A percentile compares a stretch with the other conserved stretches of the same genome.
Evolutionary conservation across 2,888 invertebrate species (phyloP).

Genomic region (Dichetophora obliterata): DNA sequence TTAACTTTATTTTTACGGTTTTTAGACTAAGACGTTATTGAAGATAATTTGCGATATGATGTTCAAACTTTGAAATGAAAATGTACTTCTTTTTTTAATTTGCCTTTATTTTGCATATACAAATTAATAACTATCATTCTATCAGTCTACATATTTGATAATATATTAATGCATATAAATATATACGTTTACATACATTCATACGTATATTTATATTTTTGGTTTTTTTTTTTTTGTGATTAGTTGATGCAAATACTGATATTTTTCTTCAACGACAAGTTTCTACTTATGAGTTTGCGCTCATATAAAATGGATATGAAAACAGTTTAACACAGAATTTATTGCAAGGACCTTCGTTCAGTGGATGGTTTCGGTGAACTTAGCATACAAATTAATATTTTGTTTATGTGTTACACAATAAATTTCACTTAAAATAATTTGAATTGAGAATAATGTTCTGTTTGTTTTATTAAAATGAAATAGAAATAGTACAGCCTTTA

Average conservation of each 20-base stretch:
- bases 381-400: no score
- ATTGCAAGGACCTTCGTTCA: no score
- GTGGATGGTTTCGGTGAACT: no score
- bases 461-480: no score
- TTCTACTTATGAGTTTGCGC: background rate
- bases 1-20: no score
- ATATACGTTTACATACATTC: background rate
- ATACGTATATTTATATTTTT: background rate
- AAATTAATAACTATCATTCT: conserved; percentile 58
- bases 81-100: conserved; percentile 9
- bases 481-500: no score
- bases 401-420: no score
- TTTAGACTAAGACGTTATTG: no score
- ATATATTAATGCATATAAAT: conserved; percentile 32
- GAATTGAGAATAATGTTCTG: no score
- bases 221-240: background rate
- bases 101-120: conserved; percentile 33
- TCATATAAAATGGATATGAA: background rate
- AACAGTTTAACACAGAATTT: background rate
- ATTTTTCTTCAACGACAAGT: background rate
- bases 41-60: no score
- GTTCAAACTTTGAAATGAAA: no score
- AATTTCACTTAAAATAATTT: no score
- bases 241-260: conserved; percentile 28
- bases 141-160: conserved; percentile 65